Evolutionary conservation across 2,113 vertebrate species (phyloP).

Genomic region (Butorides virescens): DNA sequence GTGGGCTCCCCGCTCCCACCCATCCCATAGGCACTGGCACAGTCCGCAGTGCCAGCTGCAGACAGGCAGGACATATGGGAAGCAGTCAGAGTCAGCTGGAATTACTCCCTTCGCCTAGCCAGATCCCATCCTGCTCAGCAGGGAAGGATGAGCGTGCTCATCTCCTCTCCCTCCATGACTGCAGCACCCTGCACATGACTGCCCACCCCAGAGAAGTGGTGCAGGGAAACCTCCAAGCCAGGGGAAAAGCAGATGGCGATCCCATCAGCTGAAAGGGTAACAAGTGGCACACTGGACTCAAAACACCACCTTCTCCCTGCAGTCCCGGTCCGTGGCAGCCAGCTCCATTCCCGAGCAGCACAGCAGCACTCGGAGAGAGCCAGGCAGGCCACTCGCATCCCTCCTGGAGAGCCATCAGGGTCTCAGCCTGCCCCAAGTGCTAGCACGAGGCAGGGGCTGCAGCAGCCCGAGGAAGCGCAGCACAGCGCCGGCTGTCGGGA

Average conservation of each 20-base stretch:
- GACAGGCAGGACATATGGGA: background rate
- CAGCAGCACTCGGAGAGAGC: background rate
- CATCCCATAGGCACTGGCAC: background rate
- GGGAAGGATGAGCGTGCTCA: background rate
- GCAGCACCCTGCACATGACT: background rate
- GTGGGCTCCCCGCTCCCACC: background rate
- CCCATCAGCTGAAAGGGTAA: background rate
- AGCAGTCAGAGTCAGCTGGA: background rate
- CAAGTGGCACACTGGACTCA: background rate
- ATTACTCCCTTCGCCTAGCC: background rate
- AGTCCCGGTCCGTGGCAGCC: background rate
- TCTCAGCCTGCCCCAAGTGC: fast-evolving
- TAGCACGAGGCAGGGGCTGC: background rate
- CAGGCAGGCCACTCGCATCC: background rate
- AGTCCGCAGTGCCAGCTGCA: background rate
- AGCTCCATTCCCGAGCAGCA: background rate
- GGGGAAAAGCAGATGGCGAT: fast-evolving
- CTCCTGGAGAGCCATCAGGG: fast-evolving
- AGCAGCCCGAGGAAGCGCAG: background rate
- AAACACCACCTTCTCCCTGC: background rate
- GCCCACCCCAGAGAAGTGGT: background rate
- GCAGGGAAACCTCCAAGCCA: background rate
- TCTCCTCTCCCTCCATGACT: background rate
- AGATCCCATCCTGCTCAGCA: background rate
- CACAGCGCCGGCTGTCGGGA: fast-evolving